Base-by-base conservation (phyloP, 2,888 invertebrate genomes). In the Drymonia ruficornis region DNA sequence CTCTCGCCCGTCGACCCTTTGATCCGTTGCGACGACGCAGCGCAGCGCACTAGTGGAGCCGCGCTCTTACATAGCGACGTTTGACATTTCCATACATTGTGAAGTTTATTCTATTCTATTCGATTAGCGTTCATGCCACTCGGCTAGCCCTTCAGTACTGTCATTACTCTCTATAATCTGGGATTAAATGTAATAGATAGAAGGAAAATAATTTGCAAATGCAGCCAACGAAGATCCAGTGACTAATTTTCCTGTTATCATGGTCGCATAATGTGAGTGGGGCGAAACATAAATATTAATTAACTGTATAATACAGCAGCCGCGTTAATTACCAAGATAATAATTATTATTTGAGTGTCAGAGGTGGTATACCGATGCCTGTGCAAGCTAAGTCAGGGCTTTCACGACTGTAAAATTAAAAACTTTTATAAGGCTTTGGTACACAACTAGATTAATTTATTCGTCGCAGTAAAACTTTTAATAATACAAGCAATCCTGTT, bases 401-500 rank as follows among this genome's bases (percentile, higher is more conserved):
- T 47, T 49, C 53, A 59, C 48, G 51, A 54, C 54, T 48, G 52
- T 50, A 51, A 70, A 65, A 48, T 65, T 58, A 50, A 54, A 72
- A 74, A 69, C 56, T 66, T 71, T 63, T 57, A 51, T 57, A 55
- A 63, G 57, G 54, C 61, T 70, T 67, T 59, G 51, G 59, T 68
- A 69, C 70, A 70, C 65, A 64, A 70, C 71, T 67, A 67, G 65
- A 72, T 76, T 71, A 75, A 78, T 80, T 75, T 70, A 74, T 76
- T 73, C 72, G 53, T 54, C 70, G 68, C 63, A 71, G 71, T 68
- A 67, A 61, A 79, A 82, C 67, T 80, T 82, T 83, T 74, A 55
- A 74, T 76, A 74, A 79, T 82, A 79, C 80, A 81, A 78, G 76
- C 74, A 67, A 74, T 76, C 72, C 64, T 80, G 78, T 79, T 74